phyloP scores from a whole-genome alignment of 2,113 vertebrate genomes.

The Cyrtonyx montezumae region DNA sequence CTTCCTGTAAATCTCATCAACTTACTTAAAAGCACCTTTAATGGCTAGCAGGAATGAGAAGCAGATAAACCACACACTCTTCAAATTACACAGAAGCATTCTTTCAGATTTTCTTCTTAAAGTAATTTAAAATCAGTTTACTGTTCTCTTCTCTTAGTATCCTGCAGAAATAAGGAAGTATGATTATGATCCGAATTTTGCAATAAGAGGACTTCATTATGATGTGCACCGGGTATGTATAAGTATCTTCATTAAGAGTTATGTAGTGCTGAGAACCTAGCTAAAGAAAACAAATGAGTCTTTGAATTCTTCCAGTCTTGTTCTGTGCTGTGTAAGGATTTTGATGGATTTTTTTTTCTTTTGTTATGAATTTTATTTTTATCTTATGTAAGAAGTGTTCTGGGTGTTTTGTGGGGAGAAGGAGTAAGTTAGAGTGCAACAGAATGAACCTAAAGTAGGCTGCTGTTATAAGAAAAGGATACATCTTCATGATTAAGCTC shows the following conservation, averaged over 20 bases:
- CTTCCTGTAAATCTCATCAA: neutral
- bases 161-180: constrained; percentile 90
- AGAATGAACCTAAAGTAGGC: neutral
- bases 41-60: neutral
- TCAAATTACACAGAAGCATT: neutral
- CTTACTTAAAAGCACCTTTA: neutral
- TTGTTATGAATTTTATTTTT: neutral
- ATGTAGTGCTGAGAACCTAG: neutral
- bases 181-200: constrained; percentile 93
- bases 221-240: constrained; percentile 94
- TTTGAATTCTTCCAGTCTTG: neutral
- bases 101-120: neutral
- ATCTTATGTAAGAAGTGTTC: neutral
- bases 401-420: neutral
- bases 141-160: constrained; percentile 80
- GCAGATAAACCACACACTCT: neutral
- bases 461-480: neutral
- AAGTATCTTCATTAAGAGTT: neutral
- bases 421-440: neutral
- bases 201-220: constrained; percentile 95
- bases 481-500: neutral
- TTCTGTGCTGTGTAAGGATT: neutral
- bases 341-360: neutral
- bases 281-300: neutral
- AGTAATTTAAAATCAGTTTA: neutral